Evolutionary conservation across 2,888 invertebrate genomes (phyloP).

Genomic region (Eristalis pertinax): DNA sequence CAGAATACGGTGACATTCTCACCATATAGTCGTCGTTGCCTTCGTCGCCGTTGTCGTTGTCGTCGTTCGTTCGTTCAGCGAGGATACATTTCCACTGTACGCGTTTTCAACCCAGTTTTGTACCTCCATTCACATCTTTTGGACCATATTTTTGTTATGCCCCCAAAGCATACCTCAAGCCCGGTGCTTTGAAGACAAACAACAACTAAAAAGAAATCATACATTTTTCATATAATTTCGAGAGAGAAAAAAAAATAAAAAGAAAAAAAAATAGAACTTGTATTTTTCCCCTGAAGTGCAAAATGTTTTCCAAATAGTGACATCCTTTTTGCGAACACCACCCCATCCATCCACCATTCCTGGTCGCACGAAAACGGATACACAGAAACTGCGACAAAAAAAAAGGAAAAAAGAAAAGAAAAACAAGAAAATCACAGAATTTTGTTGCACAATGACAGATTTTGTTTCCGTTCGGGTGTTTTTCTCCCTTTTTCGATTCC

Average conservation of each 20-base stretch:
- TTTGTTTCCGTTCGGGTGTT: constrained; percentile 49
- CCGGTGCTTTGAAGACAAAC: constrained; percentile 26
- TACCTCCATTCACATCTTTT: constrained; percentile 59
- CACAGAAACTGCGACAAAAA: constrained; percentile 64
- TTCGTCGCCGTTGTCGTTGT: neutral
- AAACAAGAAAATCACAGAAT: constrained; percentile 19
- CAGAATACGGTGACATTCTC: constrained; percentile 56
- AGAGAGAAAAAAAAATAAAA: constrained; percentile 19
- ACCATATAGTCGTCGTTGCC: constrained; percentile 16
- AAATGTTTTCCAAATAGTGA: constrained; percentile 36
- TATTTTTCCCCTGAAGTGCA: neutral
- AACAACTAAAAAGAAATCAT: neutral
- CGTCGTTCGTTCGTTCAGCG: constrained; percentile 35
- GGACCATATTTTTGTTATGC: constrained; percentile 50
- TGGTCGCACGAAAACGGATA: constrained; percentile 60
- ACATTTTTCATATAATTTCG: neutral
- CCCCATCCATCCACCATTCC: constrained; percentile 37
- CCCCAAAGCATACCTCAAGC: constrained; percentile 12
- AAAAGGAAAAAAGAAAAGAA: neutral
- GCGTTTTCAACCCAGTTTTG: constrained; percentile 70
- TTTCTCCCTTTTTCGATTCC: neutral
- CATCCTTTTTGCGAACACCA: constrained; percentile 52
- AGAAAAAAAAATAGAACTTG: neutral
- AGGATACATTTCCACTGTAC: constrained; percentile 59
- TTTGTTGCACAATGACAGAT: constrained; percentile 65